Percentiles rank a stretch among this genome's conserved stretches.
Evolutionary conservation across 2,888 invertebrate species (phyloP).

Genomic region (Isoperla grammatica): DNA sequence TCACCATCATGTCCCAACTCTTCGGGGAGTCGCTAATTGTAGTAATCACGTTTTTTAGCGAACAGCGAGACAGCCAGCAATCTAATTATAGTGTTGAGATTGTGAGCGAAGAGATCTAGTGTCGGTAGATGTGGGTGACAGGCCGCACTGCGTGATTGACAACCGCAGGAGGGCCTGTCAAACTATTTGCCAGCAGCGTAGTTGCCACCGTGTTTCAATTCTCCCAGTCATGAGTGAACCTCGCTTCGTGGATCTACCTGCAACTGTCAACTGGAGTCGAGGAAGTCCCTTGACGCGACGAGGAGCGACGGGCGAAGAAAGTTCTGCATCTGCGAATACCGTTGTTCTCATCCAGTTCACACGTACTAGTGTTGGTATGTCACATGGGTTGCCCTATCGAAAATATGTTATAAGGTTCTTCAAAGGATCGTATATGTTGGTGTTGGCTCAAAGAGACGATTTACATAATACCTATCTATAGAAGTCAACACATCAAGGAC

Average conservation of each 20-base stretch:
- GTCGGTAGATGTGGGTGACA: not conserved
- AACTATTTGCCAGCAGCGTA: slow-evolving; percentile 29
- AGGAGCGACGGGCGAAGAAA: not conserved
- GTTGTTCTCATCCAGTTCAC: too few relatives aligned
- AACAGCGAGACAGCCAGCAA: slow-evolving; percentile 40
- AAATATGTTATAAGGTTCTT: too few relatives aligned
- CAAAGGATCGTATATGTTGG: too few relatives aligned
- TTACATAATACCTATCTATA: too few relatives aligned
- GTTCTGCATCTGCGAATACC: not conserved
- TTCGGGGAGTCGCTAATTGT: slow-evolving; percentile 16
- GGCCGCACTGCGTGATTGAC: slow-evolving; percentile 19
- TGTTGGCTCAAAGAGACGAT: too few relatives aligned
- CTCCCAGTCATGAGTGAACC: not conserved
- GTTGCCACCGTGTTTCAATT: slow-evolving; percentile 8
- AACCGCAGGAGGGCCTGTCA: slow-evolving; percentile 20
- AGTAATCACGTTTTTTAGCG: slow-evolving; percentile 20
- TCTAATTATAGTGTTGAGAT: slow-evolving; percentile 40
- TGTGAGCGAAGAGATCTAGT: not conserved
- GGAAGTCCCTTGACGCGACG: not conserved
- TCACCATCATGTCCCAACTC: slow-evolving; percentile 5
- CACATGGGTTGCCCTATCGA: too few relatives aligned
- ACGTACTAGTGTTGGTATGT: too few relatives aligned
- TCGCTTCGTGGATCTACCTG: not conserved
- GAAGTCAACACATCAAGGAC: too few relatives aligned
- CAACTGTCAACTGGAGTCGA: slow-evolving; percentile 2